Base-by-base conservation (phyloP, 2,113 vertebrate species). In the Dolichallabes microphthalmus region DNA sequence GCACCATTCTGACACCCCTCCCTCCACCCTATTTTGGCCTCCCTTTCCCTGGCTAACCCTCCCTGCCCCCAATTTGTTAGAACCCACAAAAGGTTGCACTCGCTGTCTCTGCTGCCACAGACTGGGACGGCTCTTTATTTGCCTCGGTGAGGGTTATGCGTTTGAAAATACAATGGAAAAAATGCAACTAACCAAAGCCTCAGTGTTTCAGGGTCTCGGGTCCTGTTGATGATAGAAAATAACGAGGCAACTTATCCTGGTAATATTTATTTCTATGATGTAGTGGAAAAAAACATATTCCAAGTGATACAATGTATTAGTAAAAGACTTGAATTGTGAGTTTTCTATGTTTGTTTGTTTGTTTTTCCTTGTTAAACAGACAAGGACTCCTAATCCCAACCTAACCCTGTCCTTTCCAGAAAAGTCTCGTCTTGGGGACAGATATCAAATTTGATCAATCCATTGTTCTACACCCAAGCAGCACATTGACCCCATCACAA, bases 21-120 rank as follows among this genome's bases (percentile, higher is more conserved):
- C 58, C 11, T 19, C 82, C 63, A 11, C 75, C 27, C 30, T 66
- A 6, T 35, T 35, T 63, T 68, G 66, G 39, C 76, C 84, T 45
- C 66, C 79, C 20, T 87, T 77, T 81, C 86, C 60, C 69, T 81
- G 55, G 53, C 55, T 82, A 60, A 58, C 87, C 86, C 84, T 63
- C 69, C 83, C 82, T 84, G 84, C 71, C 82, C 84, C 86, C 85
- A 91, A 87, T 87, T 91, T 90, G 87, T 90, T 86, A 86, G 68
- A 60, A 79, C 69, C 75, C 63, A 80, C 78, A 88, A 87, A 85
- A 86, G 82, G 71, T 66, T 83, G 83, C 85, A 61, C 85, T 85
- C 50, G 45, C 71, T 55, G 78, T 50, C 68, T 35, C 20, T 45
- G 83, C 9, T 83, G 79, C 61, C 52, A n/a, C 55, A 50, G 55